phyloP scores from a whole-genome alignment of 2,888 invertebrate species.

The Monoplex corrugatus region DNA sequence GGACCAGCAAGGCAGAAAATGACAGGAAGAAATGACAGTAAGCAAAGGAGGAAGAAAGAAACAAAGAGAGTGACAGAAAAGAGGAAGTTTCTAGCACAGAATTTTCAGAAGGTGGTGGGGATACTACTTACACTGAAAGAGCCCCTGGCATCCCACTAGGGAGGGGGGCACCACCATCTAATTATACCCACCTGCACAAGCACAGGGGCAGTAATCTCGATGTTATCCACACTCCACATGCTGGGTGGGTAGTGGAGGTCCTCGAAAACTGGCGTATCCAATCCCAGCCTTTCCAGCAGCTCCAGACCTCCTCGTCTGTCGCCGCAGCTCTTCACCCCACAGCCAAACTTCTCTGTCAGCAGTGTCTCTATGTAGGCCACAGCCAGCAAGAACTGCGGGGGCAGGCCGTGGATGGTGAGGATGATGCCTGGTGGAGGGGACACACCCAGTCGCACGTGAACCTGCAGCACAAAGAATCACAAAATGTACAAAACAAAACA shows the following conservation, averaged over 20 bases:
- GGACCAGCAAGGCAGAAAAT: too few relatives aligned
- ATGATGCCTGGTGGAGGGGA: conserved; percentile 76
- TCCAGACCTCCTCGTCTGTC: conserved; percentile 54
- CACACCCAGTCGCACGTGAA: conserved; percentile 75
- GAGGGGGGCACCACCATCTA: too few relatives aligned
- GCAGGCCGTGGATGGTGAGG: conserved; percentile 80
- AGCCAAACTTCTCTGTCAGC: conserved; percentile 74
- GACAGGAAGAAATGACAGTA: too few relatives aligned
- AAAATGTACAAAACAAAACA: background rate
- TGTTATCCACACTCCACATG: conserved; percentile 75
- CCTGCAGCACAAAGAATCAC: conserved; percentile 6
- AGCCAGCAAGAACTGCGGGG: conserved; percentile 80
- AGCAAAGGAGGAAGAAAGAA: too few relatives aligned
- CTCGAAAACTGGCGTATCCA: conserved; percentile 20
- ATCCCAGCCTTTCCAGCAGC: background rate
- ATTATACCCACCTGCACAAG: conserved; percentile 46
- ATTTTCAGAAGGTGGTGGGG: too few relatives aligned
- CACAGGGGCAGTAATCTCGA: conserved; percentile 75
- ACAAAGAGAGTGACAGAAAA: too few relatives aligned
- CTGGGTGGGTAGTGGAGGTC: conserved; percentile 62
- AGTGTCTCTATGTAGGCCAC: conserved; percentile 80
- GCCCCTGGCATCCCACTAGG: too few relatives aligned
- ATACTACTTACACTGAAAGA: too few relatives aligned
- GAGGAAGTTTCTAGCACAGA: too few relatives aligned
- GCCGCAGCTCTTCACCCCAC: conserved; percentile 72